Base-by-base conservation (phyloP, 30 jellyfish, hydroid and myxozoan genomes). In the Rhopilema esculentum region DNA sequence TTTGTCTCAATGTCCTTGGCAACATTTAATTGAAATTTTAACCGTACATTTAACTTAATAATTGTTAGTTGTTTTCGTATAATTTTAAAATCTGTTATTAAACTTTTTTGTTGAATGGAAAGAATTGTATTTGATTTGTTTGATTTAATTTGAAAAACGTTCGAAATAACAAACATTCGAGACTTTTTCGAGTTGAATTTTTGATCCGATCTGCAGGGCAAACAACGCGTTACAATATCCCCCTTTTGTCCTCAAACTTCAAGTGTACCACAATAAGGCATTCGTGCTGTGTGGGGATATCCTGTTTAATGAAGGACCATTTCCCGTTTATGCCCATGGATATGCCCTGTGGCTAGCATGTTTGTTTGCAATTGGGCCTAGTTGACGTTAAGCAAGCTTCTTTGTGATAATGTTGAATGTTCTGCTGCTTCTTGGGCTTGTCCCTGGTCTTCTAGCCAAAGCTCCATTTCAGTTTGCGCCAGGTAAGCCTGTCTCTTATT, bases 381-480 rank as follows among this genome's bases (percentile, higher is more conserved):
- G 57, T 40, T 12, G 57, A 40, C 6, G 12, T 6, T 40, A 12
- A 40, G 57, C 57, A 40, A 6, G 57, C 12, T 40, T 40, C 6
- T 40, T 12, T 12, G 57, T 2, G 9, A 40, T 12, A 40, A 40
- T 40, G 57, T 40, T 40, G 57, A 17, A 22, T 12, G 22, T 40
- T 25, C 22, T 75, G 16, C 27, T 30, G 25, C 65, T 75, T 29
- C 9, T 48, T 21, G 18, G 24, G 27, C 31, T 75, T 26, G 31
- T 75, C 71, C 23, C 28, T 18, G 26, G 63, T 40, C 23, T 48
- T 28, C 16, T 27, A 27, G 85, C 69, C 20, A 75, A 75, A 75
- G 85, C 85, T 12, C 85, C 85, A 4, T 75, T 75, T n/a, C 22
- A 75, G n/a, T 75, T 75, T 75, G 85, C 85, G 21, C 24, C 63